A percentile compares a stretch with the other conserved stretches of the same genome.
phyloP scores from a whole-genome alignment of 30 jellyfish, hydroid and myxozoan genomes.

The Cassiopea xamachana region DNA sequence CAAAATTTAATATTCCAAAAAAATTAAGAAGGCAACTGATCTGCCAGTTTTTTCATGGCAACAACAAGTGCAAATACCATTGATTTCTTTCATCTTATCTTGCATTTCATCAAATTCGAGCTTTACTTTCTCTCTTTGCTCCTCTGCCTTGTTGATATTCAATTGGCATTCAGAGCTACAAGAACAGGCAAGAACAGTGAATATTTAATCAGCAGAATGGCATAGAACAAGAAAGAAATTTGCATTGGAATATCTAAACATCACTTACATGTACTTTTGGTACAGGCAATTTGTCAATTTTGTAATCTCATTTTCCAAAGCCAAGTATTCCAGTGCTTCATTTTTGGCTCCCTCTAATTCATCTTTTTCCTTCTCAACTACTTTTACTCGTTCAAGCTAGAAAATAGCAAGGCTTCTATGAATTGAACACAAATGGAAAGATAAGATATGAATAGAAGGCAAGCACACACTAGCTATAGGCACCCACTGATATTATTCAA shows the following conservation, averaged over 20 bases:
- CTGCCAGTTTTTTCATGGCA: no score
- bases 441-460: no score
- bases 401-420: not conserved
- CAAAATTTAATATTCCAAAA: no score
- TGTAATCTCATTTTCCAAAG: slow-evolving; percentile 87
- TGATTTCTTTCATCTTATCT: slow-evolving; percentile 45
- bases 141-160: slow-evolving; percentile 59
- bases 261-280: slow-evolving; percentile 83
- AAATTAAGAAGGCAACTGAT: no score
- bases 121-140: slow-evolving; percentile 63
- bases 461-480: no score
- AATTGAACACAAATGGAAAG: not conserved
- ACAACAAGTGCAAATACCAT: slow-evolving; percentile 26
- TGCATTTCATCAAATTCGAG: slow-evolving; percentile 67
- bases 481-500: no score
- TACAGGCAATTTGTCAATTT: slow-evolving; percentile 67
- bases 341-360: slow-evolving; percentile 90
- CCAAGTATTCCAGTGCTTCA: slow-evolving; percentile 80
- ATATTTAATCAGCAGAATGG: not conserved
- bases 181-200: not conserved
- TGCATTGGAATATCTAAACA: no score
- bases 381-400: slow-evolving; percentile 95
- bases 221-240: not conserved
- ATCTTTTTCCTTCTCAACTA: slow-evolving; percentile 93
- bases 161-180: slow-evolving; percentile 68